These are phyloP conservation scores for Orchestes rusci DNA, from an alignment of 2,888 invertebrate species.

Conservation along the genomic window DNA sequence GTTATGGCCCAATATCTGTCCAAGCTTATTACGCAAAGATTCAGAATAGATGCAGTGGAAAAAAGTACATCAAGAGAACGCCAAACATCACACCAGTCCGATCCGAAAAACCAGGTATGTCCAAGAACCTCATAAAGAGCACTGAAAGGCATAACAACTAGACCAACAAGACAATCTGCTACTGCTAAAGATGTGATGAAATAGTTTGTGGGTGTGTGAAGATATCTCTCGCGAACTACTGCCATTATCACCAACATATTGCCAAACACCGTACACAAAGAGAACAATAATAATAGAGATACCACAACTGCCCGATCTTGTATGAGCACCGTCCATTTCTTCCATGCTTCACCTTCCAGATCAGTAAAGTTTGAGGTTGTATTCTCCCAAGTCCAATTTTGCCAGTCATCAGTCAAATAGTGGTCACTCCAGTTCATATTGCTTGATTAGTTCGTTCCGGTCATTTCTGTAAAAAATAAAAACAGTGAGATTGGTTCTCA, in stretches of 20 bases:
- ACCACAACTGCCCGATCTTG: conserved; percentile 71
- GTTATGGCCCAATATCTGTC: conserved; percentile 99
- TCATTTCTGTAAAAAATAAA: conserved; percentile 30
- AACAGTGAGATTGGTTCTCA: too few relatives aligned
- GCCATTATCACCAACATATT: conserved; percentile 92
- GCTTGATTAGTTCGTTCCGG: background rate
- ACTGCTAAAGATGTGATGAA: conserved; percentile 95
- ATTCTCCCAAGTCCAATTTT: conserved; percentile 22
- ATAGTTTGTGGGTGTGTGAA: conserved; percentile 96
- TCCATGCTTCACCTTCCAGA: conserved; percentile 40
- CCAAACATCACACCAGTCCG: conserved; percentile 97
- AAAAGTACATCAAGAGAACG: conserved; percentile 94
- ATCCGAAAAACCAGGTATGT: conserved; percentile 90
- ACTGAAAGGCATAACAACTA: conserved; percentile 97
- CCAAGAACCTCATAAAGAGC: conserved; percentile 83
- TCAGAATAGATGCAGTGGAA: conserved; percentile 94
- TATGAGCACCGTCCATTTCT: conserved; percentile 48
- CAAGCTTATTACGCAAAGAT: conserved; percentile 92
- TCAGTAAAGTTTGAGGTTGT: conserved; percentile 34
- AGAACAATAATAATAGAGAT: conserved; percentile 77
- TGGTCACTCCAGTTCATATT: conserved; percentile 33
- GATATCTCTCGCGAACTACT: conserved; percentile 84
- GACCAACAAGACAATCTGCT: conserved; percentile 92
- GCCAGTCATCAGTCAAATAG: conserved; percentile 23
- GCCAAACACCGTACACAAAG: conserved; percentile 88